Evolutionary conservation across 2,888 invertebrate species (phyloP).

Genomic region (Euplagia quadripunctaria): DNA sequence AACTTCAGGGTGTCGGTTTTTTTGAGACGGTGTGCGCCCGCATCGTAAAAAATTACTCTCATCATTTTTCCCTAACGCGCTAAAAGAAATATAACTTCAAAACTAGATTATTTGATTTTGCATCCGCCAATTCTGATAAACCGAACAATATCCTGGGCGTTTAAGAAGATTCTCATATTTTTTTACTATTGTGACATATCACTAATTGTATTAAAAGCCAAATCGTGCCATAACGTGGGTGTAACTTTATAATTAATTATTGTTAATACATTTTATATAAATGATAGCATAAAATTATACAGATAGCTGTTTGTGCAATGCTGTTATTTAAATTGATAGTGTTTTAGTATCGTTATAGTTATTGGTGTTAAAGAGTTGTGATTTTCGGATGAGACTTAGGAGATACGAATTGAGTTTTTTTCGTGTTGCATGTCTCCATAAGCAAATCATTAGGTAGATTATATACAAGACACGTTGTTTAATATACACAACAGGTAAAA

Average conservation of each 20-base stretch:
- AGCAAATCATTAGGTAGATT: no score
- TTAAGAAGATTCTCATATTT: constrained; percentile 46
- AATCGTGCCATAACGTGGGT: constrained; percentile 62
- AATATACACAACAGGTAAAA: neutral
- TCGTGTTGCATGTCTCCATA: no score
- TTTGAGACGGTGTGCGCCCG: no score
- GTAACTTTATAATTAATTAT: constrained; percentile 55
- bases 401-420: no score
- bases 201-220: constrained; percentile 52
- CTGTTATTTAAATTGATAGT: constrained; percentile 39
- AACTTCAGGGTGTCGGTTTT: no score
- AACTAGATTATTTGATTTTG: neutral
- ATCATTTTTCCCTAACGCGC: no score
- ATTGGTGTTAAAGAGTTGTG: no score
- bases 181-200: constrained; percentile 58
- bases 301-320: constrained; percentile 42
- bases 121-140: constrained; percentile 20
- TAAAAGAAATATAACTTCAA: no score
- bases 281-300: constrained; percentile 47
- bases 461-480: neutral
- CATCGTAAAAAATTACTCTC: no score
- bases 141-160: constrained; percentile 22
- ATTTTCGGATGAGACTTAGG: no score
- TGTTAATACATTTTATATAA: constrained; percentile 32
- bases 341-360: neutral